Evolutionary conservation across 2,888 invertebrate species (phyloP).

Genomic region (Lampropteryx suffumata): DNA sequence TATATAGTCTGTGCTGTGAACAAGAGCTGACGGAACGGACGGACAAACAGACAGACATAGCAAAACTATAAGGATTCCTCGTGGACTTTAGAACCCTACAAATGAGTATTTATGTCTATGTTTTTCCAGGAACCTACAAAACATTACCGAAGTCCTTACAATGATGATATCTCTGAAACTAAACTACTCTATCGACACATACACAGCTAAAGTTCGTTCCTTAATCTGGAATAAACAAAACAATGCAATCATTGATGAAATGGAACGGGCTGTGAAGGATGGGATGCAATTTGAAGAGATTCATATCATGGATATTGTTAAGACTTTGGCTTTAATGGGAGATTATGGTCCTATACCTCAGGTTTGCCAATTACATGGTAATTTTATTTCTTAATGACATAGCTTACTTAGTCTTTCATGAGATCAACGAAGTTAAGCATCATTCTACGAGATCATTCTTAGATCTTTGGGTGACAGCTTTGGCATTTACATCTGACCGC

Average conservation of each 20-base stretch:
- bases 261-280: slow-evolving; percentile 51
- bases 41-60: too few species aligned
- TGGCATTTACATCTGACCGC: too few species aligned
- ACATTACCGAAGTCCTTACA: slow-evolving; percentile 74
- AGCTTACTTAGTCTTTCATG: too few species aligned
- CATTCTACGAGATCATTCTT: too few species aligned
- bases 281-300: slow-evolving; percentile 60
- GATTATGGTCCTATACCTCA: slow-evolving; percentile 53
- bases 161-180: slow-evolving; percentile 84
- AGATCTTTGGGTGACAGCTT: too few species aligned
- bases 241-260: slow-evolving; percentile 54
- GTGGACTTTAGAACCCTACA: too few species aligned
- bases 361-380: slow-evolving; percentile 43
- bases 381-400: too few species aligned
- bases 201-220: slow-evolving; percentile 74
- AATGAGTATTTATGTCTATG: too few species aligned
- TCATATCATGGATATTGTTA: slow-evolving; percentile 77
- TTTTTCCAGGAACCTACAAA: slow-evolving; percentile 62
- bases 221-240: slow-evolving; percentile 72
- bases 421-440: too few species aligned
- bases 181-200: slow-evolving; percentile 69
- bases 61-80: too few species aligned
- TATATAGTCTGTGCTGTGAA: too few species aligned
- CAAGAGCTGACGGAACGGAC: too few species aligned
- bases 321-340: slow-evolving; percentile 55